Evolutionary conservation across 2,888 invertebrate species (phyloP).

Genomic region (Drosophila tanythrix): DNA sequence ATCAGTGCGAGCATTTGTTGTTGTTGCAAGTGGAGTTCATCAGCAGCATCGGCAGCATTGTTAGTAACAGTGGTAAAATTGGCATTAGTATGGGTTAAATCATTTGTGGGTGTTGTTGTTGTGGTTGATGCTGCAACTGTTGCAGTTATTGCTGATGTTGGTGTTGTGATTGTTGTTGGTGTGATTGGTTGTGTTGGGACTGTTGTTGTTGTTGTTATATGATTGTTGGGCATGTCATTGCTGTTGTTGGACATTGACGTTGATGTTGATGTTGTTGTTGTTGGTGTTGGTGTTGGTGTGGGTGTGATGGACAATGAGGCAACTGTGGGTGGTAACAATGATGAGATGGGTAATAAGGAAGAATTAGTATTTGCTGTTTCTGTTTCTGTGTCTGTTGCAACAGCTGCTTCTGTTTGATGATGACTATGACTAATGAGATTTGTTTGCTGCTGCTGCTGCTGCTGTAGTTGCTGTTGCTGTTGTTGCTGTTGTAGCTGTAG

Average conservation of each 20-base stretch:
- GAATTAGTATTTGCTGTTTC: conserved; percentile 69
- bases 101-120: conserved; percentile 63
- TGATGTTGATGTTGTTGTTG: conserved; percentile 46
- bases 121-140: conserved; percentile 44
- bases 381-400: conserved; percentile 25
- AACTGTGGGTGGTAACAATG: conserved; percentile 76
- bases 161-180: conserved; percentile 41
- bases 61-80: conserved; percentile 83
- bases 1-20: conserved; percentile 81
- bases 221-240: conserved; percentile 13
- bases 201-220: conserved; percentile 41
- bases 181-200: conserved; percentile 39
- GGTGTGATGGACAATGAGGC: conserved; percentile 71
- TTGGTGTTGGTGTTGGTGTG: conserved; percentile 54
- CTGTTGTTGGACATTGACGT: conserved; percentile 41
- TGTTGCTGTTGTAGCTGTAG: conserved; percentile 40
- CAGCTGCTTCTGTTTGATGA: conserved; percentile 40
- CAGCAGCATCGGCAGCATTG: conserved; percentile 72
- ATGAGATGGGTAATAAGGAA: conserved; percentile 72
- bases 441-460: conserved; percentile 40
- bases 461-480: conserved; percentile 37
- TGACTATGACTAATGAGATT: conserved; percentile 59
- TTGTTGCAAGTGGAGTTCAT: conserved; percentile 55
- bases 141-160: conserved; percentile 43
- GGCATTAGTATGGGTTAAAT: conserved; percentile 82